Evolutionary conservation across 2,797 vertebrate species (phyloP).

Genomic region (Pseudomugil tenellus): DNA sequence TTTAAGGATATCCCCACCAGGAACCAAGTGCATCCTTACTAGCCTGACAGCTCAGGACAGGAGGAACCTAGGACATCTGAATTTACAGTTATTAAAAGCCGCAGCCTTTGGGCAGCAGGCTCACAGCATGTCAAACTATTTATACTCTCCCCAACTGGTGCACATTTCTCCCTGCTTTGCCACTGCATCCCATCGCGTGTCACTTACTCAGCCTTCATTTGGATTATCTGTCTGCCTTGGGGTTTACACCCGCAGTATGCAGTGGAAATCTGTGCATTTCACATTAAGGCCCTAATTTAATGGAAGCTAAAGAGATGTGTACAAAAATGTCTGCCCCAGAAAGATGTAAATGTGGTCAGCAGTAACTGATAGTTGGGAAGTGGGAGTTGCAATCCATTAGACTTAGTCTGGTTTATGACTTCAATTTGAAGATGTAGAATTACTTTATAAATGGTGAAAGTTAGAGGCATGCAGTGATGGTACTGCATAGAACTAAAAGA

Average conservation of each 20-base stretch:
- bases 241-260: slow-evolving; percentile 61
- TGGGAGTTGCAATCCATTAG: slow-evolving; percentile 39
- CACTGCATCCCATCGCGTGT: slow-evolving; percentile 71
- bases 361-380: slow-evolving; percentile 49
- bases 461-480: background rate
- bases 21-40: slow-evolving; percentile 75
- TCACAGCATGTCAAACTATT: slow-evolving; percentile 74
- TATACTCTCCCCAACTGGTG: slow-evolving; percentile 66
- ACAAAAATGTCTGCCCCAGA: slow-evolving; percentile 50
- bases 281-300: slow-evolving; percentile 63
- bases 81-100: slow-evolving; percentile 81
- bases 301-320: slow-evolving; percentile 48
- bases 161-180: slow-evolving; percentile 63
- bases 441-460: slow-evolving; percentile 26
- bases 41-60: slow-evolving; percentile 67
- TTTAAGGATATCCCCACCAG: slow-evolving; percentile 77
- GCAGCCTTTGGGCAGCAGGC: slow-evolving; percentile 68
- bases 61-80: slow-evolving; percentile 74
- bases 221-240: slow-evolving; percentile 72
- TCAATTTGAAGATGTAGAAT: slow-evolving; percentile 38
- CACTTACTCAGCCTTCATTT: slow-evolving; percentile 74
- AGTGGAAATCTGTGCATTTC: slow-evolving; percentile 73
- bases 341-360: slow-evolving; percentile 47
- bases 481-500: background rate
- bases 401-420: slow-evolving; percentile 19